Conservation (phyloP, 2,888 invertebrate species). For the Macaria liturata region DNA sequence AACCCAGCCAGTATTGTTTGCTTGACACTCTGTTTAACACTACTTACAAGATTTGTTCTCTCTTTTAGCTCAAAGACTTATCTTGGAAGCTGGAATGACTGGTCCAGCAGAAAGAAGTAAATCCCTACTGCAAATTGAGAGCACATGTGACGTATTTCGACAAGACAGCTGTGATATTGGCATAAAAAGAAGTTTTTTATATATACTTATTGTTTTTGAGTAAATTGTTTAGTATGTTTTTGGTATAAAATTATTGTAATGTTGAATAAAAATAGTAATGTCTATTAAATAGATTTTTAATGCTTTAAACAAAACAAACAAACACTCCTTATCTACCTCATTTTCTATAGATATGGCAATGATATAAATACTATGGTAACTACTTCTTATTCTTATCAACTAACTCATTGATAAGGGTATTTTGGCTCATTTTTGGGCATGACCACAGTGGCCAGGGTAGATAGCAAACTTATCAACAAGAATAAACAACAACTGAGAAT, state of each 20-base stretch:
- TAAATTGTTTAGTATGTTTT: background rate
- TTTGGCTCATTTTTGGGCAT: too few species aligned
- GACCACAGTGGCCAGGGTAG: too few species aligned
- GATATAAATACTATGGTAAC: background rate
- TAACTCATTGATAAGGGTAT: background rate
- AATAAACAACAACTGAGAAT: too few species aligned
- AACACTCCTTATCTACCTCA: background rate
- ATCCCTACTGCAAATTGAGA: background rate
- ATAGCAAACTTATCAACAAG: too few species aligned
- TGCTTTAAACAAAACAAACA: background rate
- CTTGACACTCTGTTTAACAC: conserved; percentile 1
- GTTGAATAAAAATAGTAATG: conserved; percentile 8
- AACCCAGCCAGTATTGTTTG: background rate
- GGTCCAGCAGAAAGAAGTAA: conserved; percentile 62
- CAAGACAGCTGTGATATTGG: background rate
- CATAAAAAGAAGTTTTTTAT: background rate
- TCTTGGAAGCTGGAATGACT: conserved; percentile 76
- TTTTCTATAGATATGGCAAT: background rate
- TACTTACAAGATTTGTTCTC: conserved; percentile 17
- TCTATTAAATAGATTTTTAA: too few species aligned
- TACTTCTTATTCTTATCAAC: background rate
- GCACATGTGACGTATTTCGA: conserved; percentile 1
- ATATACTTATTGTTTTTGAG: background rate
- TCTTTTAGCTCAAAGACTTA: conserved; percentile 75
- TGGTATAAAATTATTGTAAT: conserved; percentile 6